Percentiles rank a stretch among this genome's conserved stretches.
Evolutionary conservation across 2,888 invertebrate species (phyloP).

Genomic region (Eupithecia pulchellata): DNA sequence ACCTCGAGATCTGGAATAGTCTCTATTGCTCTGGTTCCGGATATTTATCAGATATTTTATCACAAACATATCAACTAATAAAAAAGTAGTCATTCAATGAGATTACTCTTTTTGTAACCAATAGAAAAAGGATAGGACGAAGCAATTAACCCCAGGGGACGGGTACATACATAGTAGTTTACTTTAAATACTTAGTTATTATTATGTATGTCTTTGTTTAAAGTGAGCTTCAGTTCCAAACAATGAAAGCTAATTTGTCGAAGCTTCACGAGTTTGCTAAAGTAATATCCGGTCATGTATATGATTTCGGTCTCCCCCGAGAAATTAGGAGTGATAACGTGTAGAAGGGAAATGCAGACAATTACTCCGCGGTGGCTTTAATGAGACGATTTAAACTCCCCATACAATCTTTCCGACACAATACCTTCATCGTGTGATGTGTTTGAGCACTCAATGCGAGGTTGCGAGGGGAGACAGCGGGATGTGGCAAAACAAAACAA

Average conservation of each 20-base stretch:
- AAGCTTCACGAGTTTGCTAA: conserved; percentile 26
- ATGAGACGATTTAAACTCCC: conserved; percentile 73
- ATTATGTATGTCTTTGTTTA: background rate
- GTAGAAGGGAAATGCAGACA: conserved; percentile 63
- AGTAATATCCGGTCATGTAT: conserved; percentile 31
- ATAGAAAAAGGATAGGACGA: too few relatives aligned
- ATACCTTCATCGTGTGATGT: conserved; percentile 65
- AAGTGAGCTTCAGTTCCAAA: background rate
- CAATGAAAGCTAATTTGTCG: conserved; percentile 22
- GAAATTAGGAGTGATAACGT: conserved; percentile 61
- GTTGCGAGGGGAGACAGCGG: conserved; percentile 69
- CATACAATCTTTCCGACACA: conserved; percentile 66
- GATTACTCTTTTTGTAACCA: too few relatives aligned
- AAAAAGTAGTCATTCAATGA: too few relatives aligned
- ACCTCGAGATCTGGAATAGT: conserved; percentile 8
- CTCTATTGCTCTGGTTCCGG: background rate
- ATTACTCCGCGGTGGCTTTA: conserved; percentile 66
- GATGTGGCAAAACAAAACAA: conserved; percentile 70
- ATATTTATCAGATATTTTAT: background rate
- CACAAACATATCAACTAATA: too few relatives aligned
- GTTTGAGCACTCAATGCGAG: conserved; percentile 65
- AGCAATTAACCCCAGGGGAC: too few relatives aligned
- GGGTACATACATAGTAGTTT: too few relatives aligned
- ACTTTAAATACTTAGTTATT: background rate
- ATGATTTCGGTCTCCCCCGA: conserved; percentile 48